Evolutionary conservation across 2,113 vertebrate species (phyloP).

Genomic region (Heterocephalus glaber): DNA sequence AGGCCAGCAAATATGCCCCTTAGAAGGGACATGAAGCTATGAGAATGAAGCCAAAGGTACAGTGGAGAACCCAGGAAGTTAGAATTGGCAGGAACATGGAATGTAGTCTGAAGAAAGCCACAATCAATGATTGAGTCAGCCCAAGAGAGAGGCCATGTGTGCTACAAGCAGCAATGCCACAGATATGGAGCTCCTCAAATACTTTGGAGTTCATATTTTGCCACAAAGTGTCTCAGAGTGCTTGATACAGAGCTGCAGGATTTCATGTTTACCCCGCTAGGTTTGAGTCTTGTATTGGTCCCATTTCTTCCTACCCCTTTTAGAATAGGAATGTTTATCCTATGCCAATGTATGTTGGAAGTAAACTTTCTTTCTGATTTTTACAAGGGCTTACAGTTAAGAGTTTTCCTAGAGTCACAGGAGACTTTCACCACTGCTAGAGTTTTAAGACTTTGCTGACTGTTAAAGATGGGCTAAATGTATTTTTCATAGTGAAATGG

Average conservation of each 20-base stretch:
- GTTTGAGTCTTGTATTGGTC: background rate
- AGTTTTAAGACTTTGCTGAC: background rate
- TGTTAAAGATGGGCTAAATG: background rate
- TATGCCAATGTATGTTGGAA: background rate
- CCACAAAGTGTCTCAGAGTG: background rate
- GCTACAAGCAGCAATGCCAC: background rate
- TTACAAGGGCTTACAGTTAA: background rate
- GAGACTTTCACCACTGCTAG: background rate
- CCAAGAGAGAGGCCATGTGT: background rate
- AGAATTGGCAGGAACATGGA: background rate
- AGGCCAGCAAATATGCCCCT: background rate
- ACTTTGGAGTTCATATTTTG: background rate
- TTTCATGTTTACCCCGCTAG: background rate
- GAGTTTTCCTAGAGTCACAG: background rate
- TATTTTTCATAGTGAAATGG: background rate
- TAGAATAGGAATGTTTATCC: background rate
- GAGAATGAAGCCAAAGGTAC: background rate
- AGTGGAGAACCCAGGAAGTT: background rate
- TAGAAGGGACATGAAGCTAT: background rate
- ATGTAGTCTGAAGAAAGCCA: background rate
- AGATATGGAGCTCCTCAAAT: background rate
- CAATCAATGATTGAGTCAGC: background rate
- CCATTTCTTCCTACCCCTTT: background rate
- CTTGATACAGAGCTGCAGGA: background rate
- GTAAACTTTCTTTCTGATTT: background rate